phyloP scores from a whole-genome alignment of 1,140 invertebrate genomes.

The Oncopeltus fasciatus region DNA sequence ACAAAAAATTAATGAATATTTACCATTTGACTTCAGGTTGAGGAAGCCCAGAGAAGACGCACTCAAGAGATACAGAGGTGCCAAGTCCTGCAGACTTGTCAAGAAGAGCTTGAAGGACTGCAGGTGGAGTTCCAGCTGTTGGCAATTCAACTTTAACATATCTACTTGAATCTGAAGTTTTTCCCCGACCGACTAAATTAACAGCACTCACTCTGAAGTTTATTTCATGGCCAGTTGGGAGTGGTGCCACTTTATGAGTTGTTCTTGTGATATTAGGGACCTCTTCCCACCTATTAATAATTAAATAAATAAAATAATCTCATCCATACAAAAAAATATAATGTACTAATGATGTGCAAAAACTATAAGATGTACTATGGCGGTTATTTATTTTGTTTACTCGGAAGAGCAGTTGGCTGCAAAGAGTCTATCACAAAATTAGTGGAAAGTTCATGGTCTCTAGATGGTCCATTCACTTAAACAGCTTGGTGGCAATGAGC shows the following conservation, averaged over 20 bases:
- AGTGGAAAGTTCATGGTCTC: too few species aligned
- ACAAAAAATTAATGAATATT: slow-evolving; percentile 24
- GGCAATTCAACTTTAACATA: slow-evolving; percentile 40
- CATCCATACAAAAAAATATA: too few species aligned
- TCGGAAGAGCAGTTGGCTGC: too few species aligned
- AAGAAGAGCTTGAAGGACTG: slow-evolving; percentile 44
- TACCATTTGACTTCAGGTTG: slow-evolving; percentile 71
- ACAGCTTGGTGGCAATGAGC: too few species aligned
- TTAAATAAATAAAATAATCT: background rate
- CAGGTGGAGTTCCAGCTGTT: slow-evolving; percentile 37
- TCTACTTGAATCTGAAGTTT: slow-evolving; percentile 39
- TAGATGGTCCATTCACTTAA: too few species aligned
- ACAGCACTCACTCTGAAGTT: slow-evolving; percentile 60
- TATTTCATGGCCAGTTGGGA: slow-evolving; percentile 55
- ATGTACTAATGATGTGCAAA: too few species aligned
- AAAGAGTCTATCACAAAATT: too few species aligned
- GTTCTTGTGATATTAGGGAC: slow-evolving; percentile 46
- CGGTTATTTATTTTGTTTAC: too few species aligned
- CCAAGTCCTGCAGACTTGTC: slow-evolving; percentile 39
- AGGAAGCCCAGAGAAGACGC: slow-evolving; percentile 68
- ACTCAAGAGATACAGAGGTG: slow-evolving; percentile 48
- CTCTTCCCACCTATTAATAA: slow-evolving; percentile 43
- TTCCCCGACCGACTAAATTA: slow-evolving; percentile 54
- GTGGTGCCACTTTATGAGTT: slow-evolving; percentile 44
- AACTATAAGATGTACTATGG: too few species aligned